Percentiles rank a stretch among this genome's conserved stretches.
phyloP scores from a whole-genome alignment of 2,113 vertebrate genomes.

The Tetraodon nigroviridis region DNA sequence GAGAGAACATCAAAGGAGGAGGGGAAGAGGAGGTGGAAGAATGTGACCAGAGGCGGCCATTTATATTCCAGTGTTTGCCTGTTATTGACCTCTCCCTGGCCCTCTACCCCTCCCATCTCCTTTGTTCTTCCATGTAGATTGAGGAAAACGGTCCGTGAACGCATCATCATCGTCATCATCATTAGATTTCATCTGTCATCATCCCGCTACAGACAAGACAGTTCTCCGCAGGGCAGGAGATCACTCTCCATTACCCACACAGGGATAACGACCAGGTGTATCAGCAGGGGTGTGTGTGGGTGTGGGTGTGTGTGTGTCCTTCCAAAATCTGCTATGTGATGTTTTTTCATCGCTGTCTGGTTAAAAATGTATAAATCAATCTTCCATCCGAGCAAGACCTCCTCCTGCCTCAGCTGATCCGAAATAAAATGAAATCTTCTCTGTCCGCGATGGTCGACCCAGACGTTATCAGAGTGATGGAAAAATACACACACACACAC shows the following conservation, averaged over 20 bases:
- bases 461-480: constrained; percentile 36
- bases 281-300: constrained; percentile 6
- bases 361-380: constrained; percentile 67
- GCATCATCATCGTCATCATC: constrained; percentile 61
- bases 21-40: constrained; percentile 1
- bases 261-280: constrained; percentile 29
- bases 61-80: constrained; percentile 44
- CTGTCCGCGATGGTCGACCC: not conserved
- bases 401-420: constrained; percentile 23
- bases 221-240: constrained; percentile 44
- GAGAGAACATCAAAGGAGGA: constrained; percentile 10
- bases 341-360: constrained; percentile 52
- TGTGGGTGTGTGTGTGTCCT: not conserved
- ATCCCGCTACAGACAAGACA: constrained; percentile 47
- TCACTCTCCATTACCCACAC: constrained; percentile 55
- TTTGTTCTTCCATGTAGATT: constrained; percentile 36
- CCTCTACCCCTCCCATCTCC: constrained; percentile 1
- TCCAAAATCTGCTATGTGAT: constrained; percentile 45
- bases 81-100: constrained; percentile 42
- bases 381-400: constrained; percentile 37
- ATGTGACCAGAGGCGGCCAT: constrained; percentile 21
- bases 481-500: constrained; percentile 16
- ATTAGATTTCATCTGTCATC: constrained; percentile 58
- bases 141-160: constrained; percentile 58
- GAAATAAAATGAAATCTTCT: constrained; percentile 48